phyloP scores from a whole-genome alignment of 2,113 vertebrate species.

The Trachemys scripta region DNA sequence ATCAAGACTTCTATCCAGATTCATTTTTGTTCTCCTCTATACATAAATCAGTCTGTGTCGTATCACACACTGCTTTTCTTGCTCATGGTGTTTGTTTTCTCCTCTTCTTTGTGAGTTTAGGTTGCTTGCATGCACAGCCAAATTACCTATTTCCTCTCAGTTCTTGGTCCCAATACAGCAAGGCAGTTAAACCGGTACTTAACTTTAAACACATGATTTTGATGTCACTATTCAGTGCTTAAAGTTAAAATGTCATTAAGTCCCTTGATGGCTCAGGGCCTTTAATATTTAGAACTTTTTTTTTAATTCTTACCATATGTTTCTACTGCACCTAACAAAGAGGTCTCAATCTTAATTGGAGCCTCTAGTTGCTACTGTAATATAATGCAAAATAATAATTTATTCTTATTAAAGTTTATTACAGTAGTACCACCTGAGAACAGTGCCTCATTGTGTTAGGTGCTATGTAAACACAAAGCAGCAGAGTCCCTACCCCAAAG shows the following conservation, averaged over 20 bases:
- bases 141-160: neutral
- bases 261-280: neutral
- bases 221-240: constrained; percentile 7
- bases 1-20: neutral
- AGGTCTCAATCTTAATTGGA: neutral
- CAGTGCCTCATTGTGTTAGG: neutral
- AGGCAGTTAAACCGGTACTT: neutral
- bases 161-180: neutral
- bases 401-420: neutral
- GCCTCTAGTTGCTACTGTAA: neutral
- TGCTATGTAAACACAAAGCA: neutral
- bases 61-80: neutral
- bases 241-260: constrained; percentile 17
- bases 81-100: neutral
- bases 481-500: neutral
- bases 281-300: neutral
- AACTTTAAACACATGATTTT: constrained; percentile 16
- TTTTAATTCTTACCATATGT: neutral
- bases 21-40: neutral
- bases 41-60: neutral
- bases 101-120: neutral
- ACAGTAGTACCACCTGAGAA: neutral
- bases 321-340: neutral
- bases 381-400: neutral
- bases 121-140: neutral